Evolutionary conservation across 2,113 vertebrate species (phyloP), one percentile per base, ranked within the genome.

Genomic region (Hyla sarda): DNA sequence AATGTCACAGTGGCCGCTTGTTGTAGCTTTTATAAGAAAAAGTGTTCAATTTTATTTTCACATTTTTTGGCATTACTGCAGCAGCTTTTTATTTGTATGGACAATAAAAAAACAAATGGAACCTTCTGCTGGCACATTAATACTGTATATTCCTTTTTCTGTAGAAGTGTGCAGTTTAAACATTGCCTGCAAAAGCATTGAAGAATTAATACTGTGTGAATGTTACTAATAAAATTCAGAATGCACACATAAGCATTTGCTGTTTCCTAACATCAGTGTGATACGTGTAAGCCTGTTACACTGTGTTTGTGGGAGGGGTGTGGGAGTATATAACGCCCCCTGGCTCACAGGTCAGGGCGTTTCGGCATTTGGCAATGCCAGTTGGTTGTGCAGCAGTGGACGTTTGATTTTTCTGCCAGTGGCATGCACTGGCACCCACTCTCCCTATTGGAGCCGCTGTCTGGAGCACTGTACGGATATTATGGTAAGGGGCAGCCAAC

Each of bases 161-260:
- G 56, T 17, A 56, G 37, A 48, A 75, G n/a, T 62, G n/a, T 60
- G 37, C 82, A 62, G 9, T 77, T 67, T 84, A 34, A 84, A 48
- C 56, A 65, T 1, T 50, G 73, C 25, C 47, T 45, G 58, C 41
- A 77, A 84, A 75, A 65, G 58, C 37, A 50, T 62, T 84, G 74
- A 37, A 34, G 25, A 77, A 76, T 84, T 65, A 77, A 77, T 77
- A 76, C 37, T 67, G 83, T 32, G 73, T 77, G 73, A 84, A 76
- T 77, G 77, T 84, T 77, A 25, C 28, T 84, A 65, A 77, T 77
- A 84, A 84, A 84, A 84, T 32, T 6, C 37, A 62, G 28, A 77
- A 52, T 32, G 52, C 73, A 50, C 45, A 30, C 56, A 65, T 37
- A 50, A 50, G 52, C 37, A 81, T 87, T 73, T 73, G 25, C 69